Percentiles rank a stretch among this genome's conserved stretches.
Conservation (phyloP, 2,113 vertebrate species). For the Alces alces region DNA sequence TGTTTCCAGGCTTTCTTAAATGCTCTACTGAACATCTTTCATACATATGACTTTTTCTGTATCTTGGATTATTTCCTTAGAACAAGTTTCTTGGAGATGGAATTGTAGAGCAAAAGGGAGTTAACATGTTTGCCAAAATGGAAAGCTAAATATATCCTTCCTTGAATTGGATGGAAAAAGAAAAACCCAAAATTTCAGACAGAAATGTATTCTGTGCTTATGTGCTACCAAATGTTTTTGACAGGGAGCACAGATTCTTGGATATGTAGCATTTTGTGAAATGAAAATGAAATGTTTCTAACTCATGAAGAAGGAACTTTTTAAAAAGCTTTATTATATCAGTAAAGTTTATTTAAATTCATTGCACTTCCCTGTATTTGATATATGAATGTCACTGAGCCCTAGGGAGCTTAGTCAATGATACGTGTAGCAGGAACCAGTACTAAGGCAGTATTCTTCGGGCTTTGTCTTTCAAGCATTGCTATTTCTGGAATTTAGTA, state of each 20-base stretch:
- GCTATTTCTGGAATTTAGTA: slow-evolving; percentile 4
- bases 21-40: slow-evolving; percentile 1
- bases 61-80: slow-evolving; percentile 40
- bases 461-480: neutral
- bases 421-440: neutral
- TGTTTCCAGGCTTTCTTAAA: slow-evolving; percentile 8
- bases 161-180: slow-evolving; percentile 41
- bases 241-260: slow-evolving; percentile 27
- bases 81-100: neutral
- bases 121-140: slow-evolving; percentile 20
- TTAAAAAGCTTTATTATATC: neutral
- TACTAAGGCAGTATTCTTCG: neutral
- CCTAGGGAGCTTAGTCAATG: neutral
- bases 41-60: slow-evolving; percentile 19
- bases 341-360: neutral
- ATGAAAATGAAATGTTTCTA: slow-evolving; percentile 21
- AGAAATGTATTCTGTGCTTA: slow-evolving; percentile 32
- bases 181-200: slow-evolving; percentile 16
- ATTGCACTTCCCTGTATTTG: neutral
- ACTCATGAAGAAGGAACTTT: neutral
- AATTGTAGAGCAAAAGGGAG: slow-evolving; percentile 33
- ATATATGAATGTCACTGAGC: neutral
- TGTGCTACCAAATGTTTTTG: slow-evolving; percentile 6
- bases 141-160: slow-evolving; percentile 47
- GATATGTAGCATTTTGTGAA: slow-evolving; percentile 25